Evolutionary conservation across 1,140 invertebrate species (phyloP).

Genomic region (Pogonus chalceus): DNA sequence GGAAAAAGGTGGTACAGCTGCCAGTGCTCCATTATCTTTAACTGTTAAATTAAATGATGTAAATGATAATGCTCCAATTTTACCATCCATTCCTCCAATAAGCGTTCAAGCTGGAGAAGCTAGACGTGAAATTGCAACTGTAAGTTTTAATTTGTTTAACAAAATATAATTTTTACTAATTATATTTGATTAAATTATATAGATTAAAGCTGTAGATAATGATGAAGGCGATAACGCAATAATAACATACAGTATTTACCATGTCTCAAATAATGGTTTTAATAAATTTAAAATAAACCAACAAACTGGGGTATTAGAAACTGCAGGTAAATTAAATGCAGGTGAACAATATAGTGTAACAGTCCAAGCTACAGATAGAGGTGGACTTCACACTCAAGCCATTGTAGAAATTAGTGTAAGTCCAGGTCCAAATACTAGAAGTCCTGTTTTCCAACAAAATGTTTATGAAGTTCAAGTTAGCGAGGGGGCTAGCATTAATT

Average conservation of each 20-base stretch:
- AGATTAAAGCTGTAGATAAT: constrained; percentile 72
- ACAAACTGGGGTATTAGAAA: constrained; percentile 64
- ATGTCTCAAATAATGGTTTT: constrained; percentile 80
- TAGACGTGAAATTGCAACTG: constrained; percentile 62
- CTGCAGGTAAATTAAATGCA: constrained; percentile 65
- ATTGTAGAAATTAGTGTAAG: constrained; percentile 74
- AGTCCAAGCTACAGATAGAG: constrained; percentile 64
- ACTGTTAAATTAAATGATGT: constrained; percentile 69
- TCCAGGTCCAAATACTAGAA: constrained; percentile 74
- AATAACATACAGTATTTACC: constrained; percentile 73
- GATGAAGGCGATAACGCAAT: constrained; percentile 75
- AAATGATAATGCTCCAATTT: constrained; percentile 73
- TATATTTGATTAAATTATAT: constrained; percentile 12
- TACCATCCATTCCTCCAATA: constrained; percentile 65
- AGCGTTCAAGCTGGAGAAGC: constrained; percentile 72
- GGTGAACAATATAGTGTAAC: constrained; percentile 84
- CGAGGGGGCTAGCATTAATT: constrained; percentile 76
- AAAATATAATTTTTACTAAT: constrained; percentile 8
- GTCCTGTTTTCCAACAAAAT: constrained; percentile 67
- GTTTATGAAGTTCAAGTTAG: constrained; percentile 79
- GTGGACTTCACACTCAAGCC: constrained; percentile 62
- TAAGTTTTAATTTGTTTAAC: constrained; percentile 26
- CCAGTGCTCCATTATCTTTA: constrained; percentile 68
- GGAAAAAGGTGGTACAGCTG: constrained; percentile 64
- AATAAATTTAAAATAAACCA: constrained; percentile 77